A percentile compares a stretch with the other conserved stretches of the same genome.
These are phyloP conservation scores for Drosophila murphyi DNA, from an alignment of 1,140 invertebrate species.

Conservation along the genomic window DNA sequence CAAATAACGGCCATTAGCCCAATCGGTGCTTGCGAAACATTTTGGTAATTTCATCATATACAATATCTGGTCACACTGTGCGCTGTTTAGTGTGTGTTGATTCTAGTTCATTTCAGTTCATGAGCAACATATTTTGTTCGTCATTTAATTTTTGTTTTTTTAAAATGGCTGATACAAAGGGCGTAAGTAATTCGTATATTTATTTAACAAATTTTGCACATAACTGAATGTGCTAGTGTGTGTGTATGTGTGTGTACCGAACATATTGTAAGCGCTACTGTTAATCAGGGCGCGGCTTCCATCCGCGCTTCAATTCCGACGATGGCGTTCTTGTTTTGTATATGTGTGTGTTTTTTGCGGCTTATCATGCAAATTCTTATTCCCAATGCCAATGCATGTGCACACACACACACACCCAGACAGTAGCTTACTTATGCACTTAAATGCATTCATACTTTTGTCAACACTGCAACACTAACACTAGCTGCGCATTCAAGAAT, in stretches of 20 bases:
- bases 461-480: constrained; percentile 17
- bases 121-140: constrained; percentile 69
- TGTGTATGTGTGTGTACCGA: not conserved
- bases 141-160: constrained; percentile 76
- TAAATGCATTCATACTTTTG: not conserved
- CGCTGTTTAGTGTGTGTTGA: constrained; percentile 28
- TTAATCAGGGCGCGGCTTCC: constrained; percentile 34
- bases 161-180: constrained; percentile 83
- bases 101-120: constrained; percentile 53
- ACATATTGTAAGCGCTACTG: not conserved
- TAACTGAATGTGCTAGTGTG: not conserved
- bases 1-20: not conserved
- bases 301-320: constrained; percentile 27
- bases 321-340: constrained; percentile 39
- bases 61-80: constrained; percentile 26
- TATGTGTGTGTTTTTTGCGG: constrained; percentile 23
- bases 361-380: constrained; percentile 50
- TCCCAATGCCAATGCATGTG: constrained; percentile 20
- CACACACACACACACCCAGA: constrained; percentile 4
- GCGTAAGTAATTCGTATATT: constrained; percentile 68
- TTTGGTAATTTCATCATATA: not conserved
- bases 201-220: constrained; percentile 7
- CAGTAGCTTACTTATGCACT: not conserved
- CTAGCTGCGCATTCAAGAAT: constrained; percentile 6
- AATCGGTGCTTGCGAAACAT: not conserved